Conservation (phyloP, 1,140 invertebrate species). For the Papilio xuthus region DNA sequence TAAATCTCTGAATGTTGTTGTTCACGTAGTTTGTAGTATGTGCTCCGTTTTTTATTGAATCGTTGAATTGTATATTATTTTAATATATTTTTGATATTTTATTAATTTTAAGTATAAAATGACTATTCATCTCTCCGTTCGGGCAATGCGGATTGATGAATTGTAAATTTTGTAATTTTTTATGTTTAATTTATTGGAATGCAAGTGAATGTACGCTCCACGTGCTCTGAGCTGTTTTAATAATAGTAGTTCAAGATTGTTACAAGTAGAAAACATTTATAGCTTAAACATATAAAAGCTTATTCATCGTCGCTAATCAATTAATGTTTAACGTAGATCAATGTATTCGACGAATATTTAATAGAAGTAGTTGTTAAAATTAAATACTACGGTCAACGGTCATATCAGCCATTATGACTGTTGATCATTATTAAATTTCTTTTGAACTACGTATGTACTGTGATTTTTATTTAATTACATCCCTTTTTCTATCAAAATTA, state of each 20-base stretch:
- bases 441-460: conserved; percentile 58
- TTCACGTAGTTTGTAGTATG: conserved; percentile 42
- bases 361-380: conserved; percentile 31
- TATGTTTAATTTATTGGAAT: neutral
- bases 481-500: neutral
- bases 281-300: conserved; percentile 19
- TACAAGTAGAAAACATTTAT: conserved; percentile 5
- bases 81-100: conserved; percentile 34
- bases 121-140: conserved; percentile 73
- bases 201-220: conserved; percentile 46
- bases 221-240: conserved; percentile 42
- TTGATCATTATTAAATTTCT: conserved; percentile 74
- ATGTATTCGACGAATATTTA: conserved; percentile 26
- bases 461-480: conserved; percentile 29
- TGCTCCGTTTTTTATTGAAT: conserved; percentile 64
- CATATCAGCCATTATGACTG: conserved; percentile 79
- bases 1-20: conserved; percentile 66
- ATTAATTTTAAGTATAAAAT: conserved; percentile 42
- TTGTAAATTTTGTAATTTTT: conserved; percentile 48
- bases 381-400: conserved; percentile 63
- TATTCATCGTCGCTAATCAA: conserved; percentile 16
- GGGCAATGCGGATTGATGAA: conserved; percentile 81
- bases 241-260: conserved; percentile 28
- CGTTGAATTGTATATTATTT: conserved; percentile 28
- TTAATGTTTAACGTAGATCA: conserved; percentile 10